Conservation (phyloP, 2,888 invertebrate genomes). For the Cancer borealis region DNA sequence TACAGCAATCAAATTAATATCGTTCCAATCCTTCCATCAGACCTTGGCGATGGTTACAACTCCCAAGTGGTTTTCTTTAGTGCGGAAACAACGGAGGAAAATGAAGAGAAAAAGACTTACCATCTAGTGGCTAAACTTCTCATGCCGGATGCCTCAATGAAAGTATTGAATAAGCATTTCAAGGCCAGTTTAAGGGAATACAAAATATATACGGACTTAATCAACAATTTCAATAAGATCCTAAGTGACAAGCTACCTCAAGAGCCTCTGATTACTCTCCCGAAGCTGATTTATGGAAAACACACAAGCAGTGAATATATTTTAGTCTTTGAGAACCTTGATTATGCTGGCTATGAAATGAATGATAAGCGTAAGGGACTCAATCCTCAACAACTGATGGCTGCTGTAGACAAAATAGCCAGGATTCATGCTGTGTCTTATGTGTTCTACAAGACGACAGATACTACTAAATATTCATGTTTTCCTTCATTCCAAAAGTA, state of each 20-base stretch:
- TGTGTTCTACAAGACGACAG: slow-evolving; percentile 47
- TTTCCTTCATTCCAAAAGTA: not conserved
- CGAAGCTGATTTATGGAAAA: slow-evolving; percentile 69
- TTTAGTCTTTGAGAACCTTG: slow-evolving; percentile 71
- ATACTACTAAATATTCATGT: slow-evolving; percentile 51
- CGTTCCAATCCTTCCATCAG: slow-evolving; percentile 54
- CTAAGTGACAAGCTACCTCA: slow-evolving; percentile 50
- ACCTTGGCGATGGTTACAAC: slow-evolving; percentile 72
- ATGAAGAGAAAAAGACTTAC: not conserved
- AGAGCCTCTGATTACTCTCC: slow-evolving; percentile 44
- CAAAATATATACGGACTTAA: slow-evolving; percentile 62
- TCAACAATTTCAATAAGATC: slow-evolving; percentile 59
- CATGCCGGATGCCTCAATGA: slow-evolving; percentile 56
- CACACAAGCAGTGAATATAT: slow-evolving; percentile 55
- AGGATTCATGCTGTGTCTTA: slow-evolving; percentile 69
- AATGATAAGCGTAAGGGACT: slow-evolving; percentile 68
- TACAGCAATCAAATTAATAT: not conserved
- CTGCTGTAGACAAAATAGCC: slow-evolving; percentile 61
- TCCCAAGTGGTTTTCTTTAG: slow-evolving; percentile 68
- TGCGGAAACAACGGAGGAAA: not conserved
- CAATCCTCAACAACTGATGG: slow-evolving; percentile 48
- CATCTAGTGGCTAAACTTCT: slow-evolving; percentile 69
- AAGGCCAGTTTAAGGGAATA: slow-evolving; percentile 46
- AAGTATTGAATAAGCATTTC: slow-evolving; percentile 46
- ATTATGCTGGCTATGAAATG: slow-evolving; percentile 54